These are phyloP conservation scores for Eilema griseolum DNA, from an alignment of 2,888 invertebrate genomes.

Conservation along the genomic window DNA sequence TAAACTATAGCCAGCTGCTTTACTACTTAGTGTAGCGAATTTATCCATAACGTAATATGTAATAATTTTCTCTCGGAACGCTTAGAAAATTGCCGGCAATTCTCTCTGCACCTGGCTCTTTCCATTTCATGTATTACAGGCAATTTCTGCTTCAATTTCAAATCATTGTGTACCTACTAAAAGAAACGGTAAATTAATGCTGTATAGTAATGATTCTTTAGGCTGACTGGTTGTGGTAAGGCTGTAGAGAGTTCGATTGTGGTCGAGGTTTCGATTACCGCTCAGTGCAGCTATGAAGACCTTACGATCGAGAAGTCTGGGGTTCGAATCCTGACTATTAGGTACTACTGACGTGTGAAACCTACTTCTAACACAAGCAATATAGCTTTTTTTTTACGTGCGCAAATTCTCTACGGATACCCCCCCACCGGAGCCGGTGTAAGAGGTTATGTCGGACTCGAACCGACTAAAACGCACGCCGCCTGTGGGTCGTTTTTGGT, in stretches of 20 bases:
- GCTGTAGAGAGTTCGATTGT: neutral
- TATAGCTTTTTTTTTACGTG: no score
- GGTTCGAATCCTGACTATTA: no score
- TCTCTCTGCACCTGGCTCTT: slow-evolving; percentile 59
- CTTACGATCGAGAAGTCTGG: no score
- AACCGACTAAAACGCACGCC: no score
- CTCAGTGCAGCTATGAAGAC: neutral
- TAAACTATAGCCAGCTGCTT: slow-evolving; percentile 36
- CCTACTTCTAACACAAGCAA: no score
- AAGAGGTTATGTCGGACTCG: no score
- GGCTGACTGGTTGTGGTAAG: neutral
- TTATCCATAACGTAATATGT: slow-evolving; percentile 53
- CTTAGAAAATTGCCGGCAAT: slow-evolving; percentile 61
- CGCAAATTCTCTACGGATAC: no score
- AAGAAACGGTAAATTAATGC: neutral
- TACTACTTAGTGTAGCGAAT: slow-evolving; percentile 39
- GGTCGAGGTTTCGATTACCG: neutral
- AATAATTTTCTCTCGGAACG: slow-evolving; percentile 53
- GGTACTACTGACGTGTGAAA: no score
- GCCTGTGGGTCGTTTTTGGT: no score
- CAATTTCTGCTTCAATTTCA: slow-evolving; percentile 31
- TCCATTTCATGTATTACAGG: slow-evolving; percentile 53
- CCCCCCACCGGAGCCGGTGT: no score
- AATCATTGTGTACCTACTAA: neutral
- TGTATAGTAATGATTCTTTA: neutral